Base-by-base conservation (phyloP, 2,113 vertebrate species). In the Neolamprologus toae region DNA sequence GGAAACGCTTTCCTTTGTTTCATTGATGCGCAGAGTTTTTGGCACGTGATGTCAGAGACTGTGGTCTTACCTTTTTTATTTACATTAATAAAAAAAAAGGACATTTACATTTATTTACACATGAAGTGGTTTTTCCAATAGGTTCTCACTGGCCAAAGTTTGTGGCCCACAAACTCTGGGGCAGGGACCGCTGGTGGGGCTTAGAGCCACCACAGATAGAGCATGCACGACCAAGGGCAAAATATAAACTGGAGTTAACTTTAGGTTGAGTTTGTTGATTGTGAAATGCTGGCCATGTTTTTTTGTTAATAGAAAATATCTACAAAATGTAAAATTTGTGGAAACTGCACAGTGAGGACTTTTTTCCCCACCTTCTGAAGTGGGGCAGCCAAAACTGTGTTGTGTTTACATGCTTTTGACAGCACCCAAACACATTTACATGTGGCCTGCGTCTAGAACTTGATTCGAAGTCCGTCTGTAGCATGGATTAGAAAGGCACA, bases 401-500 rank as follows among this genome's bases (percentile, higher is more conserved):
- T 28, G 37, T 6, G 23, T 76, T 76, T 17, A 28, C 23, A 28
- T 49, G 23, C 42, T 78, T 76, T 49, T 78, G 42, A 31, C 40
- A 45, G 68, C 21, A 26, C 66, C 8, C 1, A 66, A 37, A n/a
- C 61, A 78, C 42, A 49, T 78, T 78, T n/a, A 78, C 26, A 49
- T 2, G 42, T 78, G 42, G 42, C 0, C 71, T 78, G 26, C 0
- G 2, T 49, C 23, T 49, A 78, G 26, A 78, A 31, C 23, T 31
- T 76, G 71, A 76, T 47, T 66, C 0, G 23, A 47, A 76, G 68
- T 76, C 23, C 23, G 0, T 26, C 8, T 8, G 8, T 76, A 1
- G 9, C 14, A 11, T 7, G 23, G 23, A 73, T 49, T 76, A 49
- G 71, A 49, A 47, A 76, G 23, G 23, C 42, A 76, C 42, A 49